phyloP scores from a whole-genome alignment of 2,113 vertebrate species.

The Vicugna pacos region DNA sequence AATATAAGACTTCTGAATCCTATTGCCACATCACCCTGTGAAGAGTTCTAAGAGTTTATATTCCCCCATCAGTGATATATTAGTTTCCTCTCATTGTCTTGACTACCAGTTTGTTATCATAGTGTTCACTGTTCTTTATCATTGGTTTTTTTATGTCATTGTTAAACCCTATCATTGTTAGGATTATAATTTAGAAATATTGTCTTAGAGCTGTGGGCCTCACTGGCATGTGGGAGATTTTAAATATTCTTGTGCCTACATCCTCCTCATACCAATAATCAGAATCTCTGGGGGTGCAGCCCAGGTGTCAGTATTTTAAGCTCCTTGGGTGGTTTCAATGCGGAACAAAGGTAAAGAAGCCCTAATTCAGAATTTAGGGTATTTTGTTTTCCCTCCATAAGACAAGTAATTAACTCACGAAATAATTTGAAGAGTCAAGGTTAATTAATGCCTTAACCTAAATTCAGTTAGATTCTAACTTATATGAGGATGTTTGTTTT shows the following conservation, averaged over 20 bases:
- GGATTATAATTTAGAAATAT: background rate
- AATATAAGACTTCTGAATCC: background rate
- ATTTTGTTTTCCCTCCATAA: background rate
- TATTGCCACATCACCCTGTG: background rate
- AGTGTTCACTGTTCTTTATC: background rate
- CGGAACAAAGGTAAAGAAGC: background rate
- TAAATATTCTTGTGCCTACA: background rate
- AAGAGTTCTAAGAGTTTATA: background rate
- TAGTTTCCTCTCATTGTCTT: background rate
- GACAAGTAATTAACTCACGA: slow-evolving; percentile 11
- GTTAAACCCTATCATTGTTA: background rate
- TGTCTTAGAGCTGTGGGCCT: background rate
- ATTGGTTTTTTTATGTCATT: background rate
- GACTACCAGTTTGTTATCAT: background rate
- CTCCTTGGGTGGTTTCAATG: background rate
- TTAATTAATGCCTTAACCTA: background rate
- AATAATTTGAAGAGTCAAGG: background rate
- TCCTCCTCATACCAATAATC: background rate
- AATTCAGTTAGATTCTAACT: background rate
- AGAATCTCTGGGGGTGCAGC: background rate
- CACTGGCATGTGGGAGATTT: background rate
- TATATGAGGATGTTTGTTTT: background rate
- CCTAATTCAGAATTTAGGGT: slow-evolving; percentile 26
- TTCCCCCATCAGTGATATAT: background rate
- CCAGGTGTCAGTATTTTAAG: slow-evolving; percentile 6